A percentile compares a stretch with the other conserved stretches of the same genome.
phyloP scores from a whole-genome alignment of 2,113 vertebrate genomes.

The Phalacrocorax aristotelis region DNA sequence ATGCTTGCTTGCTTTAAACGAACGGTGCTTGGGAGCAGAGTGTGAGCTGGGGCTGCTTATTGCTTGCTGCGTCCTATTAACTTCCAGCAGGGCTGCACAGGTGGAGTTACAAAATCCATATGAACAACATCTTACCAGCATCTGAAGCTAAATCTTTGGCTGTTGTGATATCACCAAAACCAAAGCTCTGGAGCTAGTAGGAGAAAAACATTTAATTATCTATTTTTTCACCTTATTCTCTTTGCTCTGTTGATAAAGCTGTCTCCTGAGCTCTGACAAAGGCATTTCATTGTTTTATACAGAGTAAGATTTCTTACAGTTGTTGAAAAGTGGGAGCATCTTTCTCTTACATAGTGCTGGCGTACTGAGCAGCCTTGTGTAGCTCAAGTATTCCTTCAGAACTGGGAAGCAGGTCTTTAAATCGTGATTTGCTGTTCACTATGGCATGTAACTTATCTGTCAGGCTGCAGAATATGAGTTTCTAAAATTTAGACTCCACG shows the following conservation, averaged over 20 bases:
- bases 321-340: neutral
- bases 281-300: neutral
- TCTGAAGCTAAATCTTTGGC: neutral
- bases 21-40: neutral
- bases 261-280: neutral
- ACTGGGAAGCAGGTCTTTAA: neutral
- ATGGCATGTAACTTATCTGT: neutral
- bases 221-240: neutral
- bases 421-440: neutral
- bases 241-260: neutral
- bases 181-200: neutral
- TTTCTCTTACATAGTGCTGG: neutral
- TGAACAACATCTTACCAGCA: neutral
- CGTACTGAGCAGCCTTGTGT: neutral
- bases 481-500: neutral
- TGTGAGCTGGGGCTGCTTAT: neutral
- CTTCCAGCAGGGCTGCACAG: neutral
- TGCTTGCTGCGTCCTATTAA: neutral
- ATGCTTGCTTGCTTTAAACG: too few species aligned
- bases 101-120: fast-evolving
- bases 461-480: neutral
- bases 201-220: neutral
- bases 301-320: neutral
- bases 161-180: neutral
- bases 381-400: neutral